Conservation (phyloP, 1,140 invertebrate genomes). For the Neodiprion fabricii region DNA sequence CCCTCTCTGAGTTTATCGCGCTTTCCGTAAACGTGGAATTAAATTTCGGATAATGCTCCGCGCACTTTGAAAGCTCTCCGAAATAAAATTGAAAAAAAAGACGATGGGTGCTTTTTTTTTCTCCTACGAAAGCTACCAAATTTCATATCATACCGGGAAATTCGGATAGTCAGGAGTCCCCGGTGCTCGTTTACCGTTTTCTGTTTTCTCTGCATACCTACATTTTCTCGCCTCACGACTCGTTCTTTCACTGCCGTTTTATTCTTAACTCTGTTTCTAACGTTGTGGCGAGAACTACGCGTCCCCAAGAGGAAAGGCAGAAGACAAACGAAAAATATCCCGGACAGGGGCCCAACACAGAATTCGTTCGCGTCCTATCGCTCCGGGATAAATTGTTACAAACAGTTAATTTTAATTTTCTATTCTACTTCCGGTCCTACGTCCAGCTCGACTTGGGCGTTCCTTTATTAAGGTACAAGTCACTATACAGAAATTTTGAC, state of each 20-base stretch:
- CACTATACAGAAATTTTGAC: too few species aligned
- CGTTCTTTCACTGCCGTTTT: background rate
- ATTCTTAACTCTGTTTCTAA: background rate
- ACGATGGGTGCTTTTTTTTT: too few species aligned
- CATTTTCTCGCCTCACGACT: constrained; percentile 13
- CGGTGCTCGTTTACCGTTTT: background rate
- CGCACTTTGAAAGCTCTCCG: too few species aligned
- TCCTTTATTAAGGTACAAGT: too few species aligned
- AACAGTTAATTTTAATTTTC: background rate
- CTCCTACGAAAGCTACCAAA: too few species aligned
- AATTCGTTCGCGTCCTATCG: background rate
- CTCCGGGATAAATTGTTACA: background rate
- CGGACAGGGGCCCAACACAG: background rate
- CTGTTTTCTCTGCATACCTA: constrained; percentile 5
- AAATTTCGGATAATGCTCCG: too few species aligned
- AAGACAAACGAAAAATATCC: background rate
- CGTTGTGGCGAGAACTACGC: background rate
- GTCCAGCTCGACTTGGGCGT: background rate
- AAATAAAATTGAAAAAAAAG: too few species aligned
- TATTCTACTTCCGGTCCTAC: background rate
- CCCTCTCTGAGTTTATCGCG: too few species aligned
- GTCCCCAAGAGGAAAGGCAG: background rate
- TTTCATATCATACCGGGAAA: background rate
- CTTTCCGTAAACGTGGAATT: too few species aligned
- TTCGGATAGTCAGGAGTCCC: background rate